Conservation (phyloP, 2,888 invertebrate genomes). For the Baccha elongata region DNA sequence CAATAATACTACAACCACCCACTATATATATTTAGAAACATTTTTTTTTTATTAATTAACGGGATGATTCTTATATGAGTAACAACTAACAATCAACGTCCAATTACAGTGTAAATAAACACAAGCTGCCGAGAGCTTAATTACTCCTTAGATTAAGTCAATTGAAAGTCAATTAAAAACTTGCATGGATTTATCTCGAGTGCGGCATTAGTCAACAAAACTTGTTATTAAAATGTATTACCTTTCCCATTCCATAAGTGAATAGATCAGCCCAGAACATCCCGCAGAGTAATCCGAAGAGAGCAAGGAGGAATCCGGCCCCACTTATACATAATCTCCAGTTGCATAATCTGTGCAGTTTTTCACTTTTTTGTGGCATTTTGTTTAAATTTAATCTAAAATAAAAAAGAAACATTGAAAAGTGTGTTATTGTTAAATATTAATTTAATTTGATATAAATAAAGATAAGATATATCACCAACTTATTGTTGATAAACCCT, state of each 20-base stretch:
- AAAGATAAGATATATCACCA: no score
- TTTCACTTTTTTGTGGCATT: conserved; percentile 78
- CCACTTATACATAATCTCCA: conserved; percentile 77
- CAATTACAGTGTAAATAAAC: conserved; percentile 29
- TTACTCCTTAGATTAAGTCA: conserved; percentile 38
- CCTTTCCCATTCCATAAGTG: conserved; percentile 80
- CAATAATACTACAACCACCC: conserved; percentile 22
- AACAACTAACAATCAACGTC: conserved; percentile 40
- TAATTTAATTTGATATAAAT: no score
- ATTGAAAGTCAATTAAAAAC: conserved; percentile 55
- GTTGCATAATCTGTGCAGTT: conserved; percentile 76
- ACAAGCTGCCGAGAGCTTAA: conserved; percentile 32
- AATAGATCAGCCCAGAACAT: conserved; percentile 82
- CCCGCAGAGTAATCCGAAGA: conserved; percentile 79
- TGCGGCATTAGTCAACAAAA: not conserved
- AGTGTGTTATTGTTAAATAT: no score
- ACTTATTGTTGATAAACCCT: no score
- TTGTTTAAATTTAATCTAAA: no score
- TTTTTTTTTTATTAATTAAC: conserved; percentile 40
- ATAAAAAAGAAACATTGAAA: no score
- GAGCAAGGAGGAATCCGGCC: conserved; percentile 78
- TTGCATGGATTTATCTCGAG: conserved; percentile 39
- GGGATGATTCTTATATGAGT: conserved; percentile 31
- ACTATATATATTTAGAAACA: not conserved
- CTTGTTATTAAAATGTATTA: conserved; percentile 72